These are phyloP conservation scores for Steatornis caripensis DNA, from an alignment of 2,113 vertebrate species.

Conservation along the genomic window DNA sequence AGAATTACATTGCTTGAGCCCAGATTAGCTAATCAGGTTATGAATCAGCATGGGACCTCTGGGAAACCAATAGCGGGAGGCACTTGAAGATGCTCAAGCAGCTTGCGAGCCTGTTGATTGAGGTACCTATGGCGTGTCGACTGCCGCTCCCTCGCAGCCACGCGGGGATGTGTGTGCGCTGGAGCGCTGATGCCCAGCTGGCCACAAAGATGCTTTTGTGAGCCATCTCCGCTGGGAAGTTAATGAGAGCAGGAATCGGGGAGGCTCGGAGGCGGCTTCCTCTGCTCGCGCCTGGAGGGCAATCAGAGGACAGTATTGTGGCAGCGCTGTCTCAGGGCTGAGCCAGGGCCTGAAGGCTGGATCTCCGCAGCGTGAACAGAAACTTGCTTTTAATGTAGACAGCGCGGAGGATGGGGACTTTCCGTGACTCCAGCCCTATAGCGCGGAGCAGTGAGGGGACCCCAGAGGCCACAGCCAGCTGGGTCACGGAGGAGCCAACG, in stretches of 20 bases:
- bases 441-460: not conserved
- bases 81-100: not conserved
- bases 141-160: not conserved
- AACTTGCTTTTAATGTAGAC: not conserved
- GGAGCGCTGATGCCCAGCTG: not conserved
- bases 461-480: not conserved
- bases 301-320: constrained; percentile 13
- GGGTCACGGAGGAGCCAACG: not conserved
- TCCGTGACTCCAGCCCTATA: not conserved
- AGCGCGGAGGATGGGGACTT: not conserved
- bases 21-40: not conserved
- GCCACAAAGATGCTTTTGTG: constrained; percentile 63
- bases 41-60: not conserved
- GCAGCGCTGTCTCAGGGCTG: not conserved
- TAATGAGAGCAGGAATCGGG: constrained; percentile 28
- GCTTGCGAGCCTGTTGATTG: not conserved
- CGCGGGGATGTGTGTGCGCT: not conserved
- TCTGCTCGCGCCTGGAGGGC: not conserved
- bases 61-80: not conserved
- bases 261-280: constrained; percentile 25
- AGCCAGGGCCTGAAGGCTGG: not conserved
- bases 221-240: constrained; percentile 11
- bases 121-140: not conserved
- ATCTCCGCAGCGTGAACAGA: not conserved
- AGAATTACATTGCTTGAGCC: not conserved